A percentile compares a stretch with the other conserved stretches of the same genome.
phyloP scores from a whole-genome alignment of 2,797 vertebrate genomes.

The Catamblyrhynchus diadema region DNA sequence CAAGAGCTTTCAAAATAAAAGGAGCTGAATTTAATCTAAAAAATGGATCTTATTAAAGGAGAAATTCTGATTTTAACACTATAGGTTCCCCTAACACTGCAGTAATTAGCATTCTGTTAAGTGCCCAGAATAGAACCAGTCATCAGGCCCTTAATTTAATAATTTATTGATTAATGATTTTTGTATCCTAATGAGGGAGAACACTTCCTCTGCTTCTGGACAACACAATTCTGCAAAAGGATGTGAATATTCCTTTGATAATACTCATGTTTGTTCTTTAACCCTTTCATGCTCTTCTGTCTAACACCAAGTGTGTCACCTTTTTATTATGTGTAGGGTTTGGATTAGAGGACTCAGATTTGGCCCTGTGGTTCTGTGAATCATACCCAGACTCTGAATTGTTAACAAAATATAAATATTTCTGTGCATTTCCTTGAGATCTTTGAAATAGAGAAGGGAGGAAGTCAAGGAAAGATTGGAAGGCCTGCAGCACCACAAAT shows the following conservation, averaged over 20 bases:
- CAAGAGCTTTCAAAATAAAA: slow-evolving; percentile 42
- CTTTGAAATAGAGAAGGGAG: not conserved
- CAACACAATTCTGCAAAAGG: not conserved
- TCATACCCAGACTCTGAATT: not conserved
- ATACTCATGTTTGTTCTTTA: not conserved
- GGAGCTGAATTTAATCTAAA: slow-evolving; percentile 12
- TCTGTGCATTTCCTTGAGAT: not conserved
- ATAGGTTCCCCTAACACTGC: not conserved
- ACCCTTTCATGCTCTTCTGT: not conserved
- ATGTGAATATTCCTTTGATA: slow-evolving; percentile 8
- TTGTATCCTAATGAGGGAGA: slow-evolving; percentile 2
- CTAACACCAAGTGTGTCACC: not conserved
- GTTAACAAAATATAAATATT: not conserved
- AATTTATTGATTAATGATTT: slow-evolving; percentile 52
- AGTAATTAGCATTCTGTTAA: slow-evolving; percentile 27
- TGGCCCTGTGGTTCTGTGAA: not conserved
- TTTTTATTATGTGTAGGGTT: not conserved
- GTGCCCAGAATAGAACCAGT: not conserved
- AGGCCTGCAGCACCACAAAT: not conserved
- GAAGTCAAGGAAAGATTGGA: not conserved
- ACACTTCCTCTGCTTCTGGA: slow-evolving; percentile 15
- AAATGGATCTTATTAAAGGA: not conserved
- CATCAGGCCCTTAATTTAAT: slow-evolving; percentile 2
- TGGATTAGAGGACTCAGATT: not conserved
- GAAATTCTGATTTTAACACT: not conserved